Percentiles rank a stretch among this genome's conserved stretches.
These are phyloP conservation scores for Drosophila koepferae DNA, from an alignment of 2,888 invertebrate species.

Conservation along the genomic window DNA sequence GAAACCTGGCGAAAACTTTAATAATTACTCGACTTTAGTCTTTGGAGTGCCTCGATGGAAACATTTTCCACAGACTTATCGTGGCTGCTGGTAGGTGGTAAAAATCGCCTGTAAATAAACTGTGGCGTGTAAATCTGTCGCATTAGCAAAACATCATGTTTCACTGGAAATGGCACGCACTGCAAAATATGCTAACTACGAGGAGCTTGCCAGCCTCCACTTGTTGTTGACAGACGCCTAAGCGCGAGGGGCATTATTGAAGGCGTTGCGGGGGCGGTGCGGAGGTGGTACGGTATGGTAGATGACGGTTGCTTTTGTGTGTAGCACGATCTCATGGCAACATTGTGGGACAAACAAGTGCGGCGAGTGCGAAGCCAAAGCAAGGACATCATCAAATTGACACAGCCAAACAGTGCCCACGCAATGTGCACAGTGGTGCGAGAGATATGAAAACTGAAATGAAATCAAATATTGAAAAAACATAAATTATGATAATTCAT, in stretches of 20 bases:
- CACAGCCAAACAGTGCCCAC: slow-evolving; percentile 46
- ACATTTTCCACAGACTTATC: slow-evolving; percentile 11
- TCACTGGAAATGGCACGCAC: slow-evolving; percentile 81
- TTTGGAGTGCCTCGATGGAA: not conserved
- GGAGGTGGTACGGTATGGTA: not conserved
- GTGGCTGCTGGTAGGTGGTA: too few species aligned
- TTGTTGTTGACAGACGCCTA: slow-evolving; percentile 27
- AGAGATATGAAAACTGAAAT: not conserved
- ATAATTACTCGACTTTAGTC: slow-evolving; percentile 16
- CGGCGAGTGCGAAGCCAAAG: slow-evolving; percentile 54
- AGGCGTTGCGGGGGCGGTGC: not conserved
- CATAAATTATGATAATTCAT: not conserved
- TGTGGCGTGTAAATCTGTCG: slow-evolving; percentile 76
- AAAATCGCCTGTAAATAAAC: slow-evolving; percentile 31
- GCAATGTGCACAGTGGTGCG: slow-evolving; percentile 41
- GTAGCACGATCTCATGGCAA: slow-evolving; percentile 40
- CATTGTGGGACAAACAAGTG: slow-evolving; percentile 38
- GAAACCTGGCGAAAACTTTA: slow-evolving; percentile 9
- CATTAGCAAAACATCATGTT: slow-evolving; percentile 84
- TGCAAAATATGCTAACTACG: slow-evolving; percentile 61
- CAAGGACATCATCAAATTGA: slow-evolving; percentile 74
- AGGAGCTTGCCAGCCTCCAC: slow-evolving; percentile 7
- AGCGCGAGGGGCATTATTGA: not conserved
- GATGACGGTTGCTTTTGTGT: not conserved
- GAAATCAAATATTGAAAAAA: not conserved